Evolutionary conservation across 2,797 vertebrate species (phyloP).

Genomic region (Melanotaenia boesemani): DNA sequence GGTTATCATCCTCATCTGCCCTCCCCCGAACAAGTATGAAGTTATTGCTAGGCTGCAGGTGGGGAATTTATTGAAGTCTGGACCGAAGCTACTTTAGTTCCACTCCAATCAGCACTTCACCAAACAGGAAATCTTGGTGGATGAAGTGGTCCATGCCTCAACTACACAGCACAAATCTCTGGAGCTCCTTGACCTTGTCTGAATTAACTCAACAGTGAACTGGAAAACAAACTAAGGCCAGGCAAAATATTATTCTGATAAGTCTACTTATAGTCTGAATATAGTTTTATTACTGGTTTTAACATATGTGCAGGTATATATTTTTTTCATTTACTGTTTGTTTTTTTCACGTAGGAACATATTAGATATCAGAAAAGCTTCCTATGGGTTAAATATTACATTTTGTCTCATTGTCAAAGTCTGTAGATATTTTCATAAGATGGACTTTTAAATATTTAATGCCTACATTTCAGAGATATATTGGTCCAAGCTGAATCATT

Average conservation of each 20-base stretch:
- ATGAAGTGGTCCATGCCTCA: slow-evolving; percentile 63
- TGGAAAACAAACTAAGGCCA: slow-evolving; percentile 55
- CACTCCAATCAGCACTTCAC: slow-evolving; percentile 67
- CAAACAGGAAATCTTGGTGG: slow-evolving; percentile 67
- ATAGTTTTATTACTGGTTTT: too few relatives aligned
- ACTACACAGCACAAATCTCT: slow-evolving; percentile 53
- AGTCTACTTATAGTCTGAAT: neutral
- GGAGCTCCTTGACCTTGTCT: slow-evolving; percentile 38
- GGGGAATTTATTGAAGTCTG: slow-evolving; percentile 63
- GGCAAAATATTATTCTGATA: slow-evolving; percentile 14
- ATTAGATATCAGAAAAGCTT: too few relatives aligned
- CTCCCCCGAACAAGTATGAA: slow-evolving; percentile 58
- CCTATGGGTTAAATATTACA: too few relatives aligned
- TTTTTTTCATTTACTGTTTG: too few relatives aligned
- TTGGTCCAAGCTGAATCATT: too few relatives aligned
- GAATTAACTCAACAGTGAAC: slow-evolving; percentile 68
- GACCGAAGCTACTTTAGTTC: slow-evolving; percentile 42
- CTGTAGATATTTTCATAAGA: too few relatives aligned
- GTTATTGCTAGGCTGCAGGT: slow-evolving; percentile 52
- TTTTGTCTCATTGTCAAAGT: too few relatives aligned
- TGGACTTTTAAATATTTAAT: too few relatives aligned
- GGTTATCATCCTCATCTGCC: slow-evolving; percentile 48
- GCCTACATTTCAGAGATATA: too few relatives aligned
- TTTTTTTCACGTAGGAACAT: too few relatives aligned
- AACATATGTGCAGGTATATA: too few relatives aligned